phyloP scores from a whole-genome alignment of 2,113 vertebrate species.

The Smithornis capensis region DNA sequence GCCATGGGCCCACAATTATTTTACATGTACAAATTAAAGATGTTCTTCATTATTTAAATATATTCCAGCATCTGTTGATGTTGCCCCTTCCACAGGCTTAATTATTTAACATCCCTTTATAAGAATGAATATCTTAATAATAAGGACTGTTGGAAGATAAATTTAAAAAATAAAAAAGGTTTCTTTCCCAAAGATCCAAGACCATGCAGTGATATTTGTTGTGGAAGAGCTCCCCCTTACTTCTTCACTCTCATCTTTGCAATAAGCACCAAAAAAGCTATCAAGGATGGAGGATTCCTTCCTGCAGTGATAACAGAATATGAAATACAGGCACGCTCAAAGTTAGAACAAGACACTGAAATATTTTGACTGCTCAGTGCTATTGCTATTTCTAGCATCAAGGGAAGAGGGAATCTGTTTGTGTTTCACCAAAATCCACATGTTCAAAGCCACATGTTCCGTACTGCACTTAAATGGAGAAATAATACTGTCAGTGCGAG shows the following conservation, averaged over 20 bases:
- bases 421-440: not conserved
- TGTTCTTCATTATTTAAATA: conserved; percentile 78
- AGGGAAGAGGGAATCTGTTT: not conserved
- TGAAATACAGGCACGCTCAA: not conserved
- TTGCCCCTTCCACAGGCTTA: conserved; percentile 64
- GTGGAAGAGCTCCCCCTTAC: conserved; percentile 84
- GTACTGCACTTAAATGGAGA: not conserved
- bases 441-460: not conserved
- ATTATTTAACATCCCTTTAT: conserved; percentile 72
- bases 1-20: conserved; percentile 64
- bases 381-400: not conserved
- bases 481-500: not conserved
- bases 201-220: conserved; percentile 67
- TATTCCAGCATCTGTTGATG: conserved; percentile 72
- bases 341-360: not conserved
- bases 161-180: not conserved
- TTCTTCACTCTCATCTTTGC: conserved; percentile 65
- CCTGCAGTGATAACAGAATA: conserved; percentile 3
- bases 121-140: conserved; percentile 81
- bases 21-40: conserved; percentile 67
- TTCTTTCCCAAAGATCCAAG: conserved; percentile 67
- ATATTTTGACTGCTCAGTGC: not conserved
- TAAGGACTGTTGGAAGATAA: conserved; percentile 31
- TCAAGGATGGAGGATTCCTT: not conserved
- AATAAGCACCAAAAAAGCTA: conserved; percentile 38